Base-by-base conservation (phyloP, 2,888 invertebrate species). In the Quadriops clusia region DNA sequence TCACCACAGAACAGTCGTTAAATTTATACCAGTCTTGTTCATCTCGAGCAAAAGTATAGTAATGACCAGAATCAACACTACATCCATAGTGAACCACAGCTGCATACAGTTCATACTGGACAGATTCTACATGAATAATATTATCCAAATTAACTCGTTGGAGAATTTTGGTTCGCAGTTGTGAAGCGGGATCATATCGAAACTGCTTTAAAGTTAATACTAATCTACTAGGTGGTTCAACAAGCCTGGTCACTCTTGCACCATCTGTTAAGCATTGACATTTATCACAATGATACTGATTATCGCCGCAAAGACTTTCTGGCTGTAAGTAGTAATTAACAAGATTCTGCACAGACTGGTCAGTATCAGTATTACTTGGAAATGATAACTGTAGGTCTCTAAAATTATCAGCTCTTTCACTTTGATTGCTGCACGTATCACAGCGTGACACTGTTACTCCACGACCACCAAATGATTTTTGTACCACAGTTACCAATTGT, bases 61-160 rank as follows among this genome's bases (percentile, higher is more conserved):
- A 90, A 53, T 90, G 90, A 0, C 89, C 90, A 1, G 82, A 80
- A 51, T 89, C 83, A 40, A 85, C 75, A 28, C 79, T 81, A 12
- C 74, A 72, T 2, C 90, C 90, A 1, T 77, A 75, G 57, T 90
- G 90, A 0, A 90, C 78, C 1, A 90, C 80, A 0, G 85, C 83
- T 0, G 85, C 84, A 52, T 84, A 85, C 17, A 90, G 59, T 18
- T 69, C 67, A 55, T 85, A 89, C 10, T 17, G 31, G n/a, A 34
- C 34, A 16, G 33, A 17, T 29, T 41, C 29, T 17, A 39, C 30
- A 9, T 32, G 18, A 17, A 44, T 36, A 22, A 29, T 27, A 21
- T 34, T 30, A 32, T 71, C 57, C 27, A 60, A 38, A 28, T 56
- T 47, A 7, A 62, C 58, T 13, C 51, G 49, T 37, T 79, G 78